Evolutionary conservation across 2,113 vertebrate species (phyloP), one percentile per base, ranked within the genome.

Genomic region (Atractosteus spatula): DNA sequence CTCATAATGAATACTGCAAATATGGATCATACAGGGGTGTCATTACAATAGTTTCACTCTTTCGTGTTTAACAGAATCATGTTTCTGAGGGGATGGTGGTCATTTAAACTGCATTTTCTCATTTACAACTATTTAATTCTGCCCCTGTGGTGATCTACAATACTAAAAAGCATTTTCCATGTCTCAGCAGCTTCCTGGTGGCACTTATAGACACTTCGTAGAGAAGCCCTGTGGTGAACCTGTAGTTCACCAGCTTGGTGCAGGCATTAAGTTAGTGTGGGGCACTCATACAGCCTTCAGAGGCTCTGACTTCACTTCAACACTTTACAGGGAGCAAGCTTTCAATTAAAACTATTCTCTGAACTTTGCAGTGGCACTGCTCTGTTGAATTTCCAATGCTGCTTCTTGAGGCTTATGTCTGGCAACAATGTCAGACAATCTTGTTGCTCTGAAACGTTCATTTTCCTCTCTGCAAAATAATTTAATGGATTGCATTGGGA

Each of bases 301-400:
- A 43, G 8, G 55, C n/a, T 51, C 62, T 43, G 62, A 69, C 72
- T 72, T 59, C 57, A 61, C 4, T 16, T 54, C 13, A 44, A 56
- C 54, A 66, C 61, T 71, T 17, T 16, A 13, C 59, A 61, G 51
- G 62, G n/a, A 41, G 62, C 10, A 3, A 51, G 66, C 67, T 65
- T 73, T 68, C 71, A 70, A 73, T 66, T 68, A 51, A 76, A 67
- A 59, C 44, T 43, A n/a, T 55, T 10, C 10, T 29, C 70, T 69
- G 7, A 45, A 45, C 71, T 57, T 44, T 13, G 62, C 61, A 69
- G 47, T 14, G 29, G 69, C 17, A 14, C 17, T 66, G 16, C 29
- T 2, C 29, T 29, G 29, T 29, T 16, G n/a, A 14, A 59, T 59
- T 59, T 59, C 56, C 69, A 4, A 17, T 47, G 29, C 13, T 41